Evolutionary conservation across 1,140 invertebrate species (phyloP).

Genomic region (Drosophila serrata): DNA sequence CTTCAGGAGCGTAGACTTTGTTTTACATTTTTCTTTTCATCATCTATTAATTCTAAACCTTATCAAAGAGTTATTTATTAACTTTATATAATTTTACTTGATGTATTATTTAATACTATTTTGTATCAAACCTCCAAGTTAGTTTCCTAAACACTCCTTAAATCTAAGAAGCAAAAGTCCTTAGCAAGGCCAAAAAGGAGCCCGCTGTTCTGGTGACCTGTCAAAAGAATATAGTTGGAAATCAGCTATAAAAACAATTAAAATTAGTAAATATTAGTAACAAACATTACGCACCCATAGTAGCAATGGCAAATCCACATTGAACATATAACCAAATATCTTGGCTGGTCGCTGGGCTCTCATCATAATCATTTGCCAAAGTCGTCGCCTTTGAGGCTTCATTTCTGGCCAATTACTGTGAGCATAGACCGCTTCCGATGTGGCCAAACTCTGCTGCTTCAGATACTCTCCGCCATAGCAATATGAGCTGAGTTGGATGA

Average conservation of each 20-base stretch:
- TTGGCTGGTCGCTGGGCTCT: conserved; percentile 37
- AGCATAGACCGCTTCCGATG: conserved; percentile 27
- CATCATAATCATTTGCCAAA: conserved; percentile 50
- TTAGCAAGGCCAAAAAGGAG: conserved; percentile 53
- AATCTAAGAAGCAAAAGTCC: conserved; percentile 37
- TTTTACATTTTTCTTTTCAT: too few species aligned
- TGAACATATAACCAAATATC: conserved; percentile 52
- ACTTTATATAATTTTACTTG: background rate
- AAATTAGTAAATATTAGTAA: background rate
- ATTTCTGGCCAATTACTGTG: conserved; percentile 41
- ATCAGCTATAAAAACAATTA: background rate
- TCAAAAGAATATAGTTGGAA: background rate
- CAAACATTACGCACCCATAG: conserved; percentile 45
- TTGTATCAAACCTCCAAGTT: background rate
- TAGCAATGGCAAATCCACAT: conserved; percentile 50
- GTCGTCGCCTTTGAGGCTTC: conserved; percentile 8
- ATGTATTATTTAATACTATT: background rate
- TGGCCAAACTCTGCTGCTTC: conserved; percentile 39
- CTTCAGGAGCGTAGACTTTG: too few species aligned
- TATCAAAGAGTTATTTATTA: too few species aligned
- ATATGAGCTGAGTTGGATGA: conserved; percentile 49
- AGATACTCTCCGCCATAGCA: conserved; percentile 57
- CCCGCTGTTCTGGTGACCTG: conserved; percentile 48
- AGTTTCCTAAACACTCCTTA: background rate
- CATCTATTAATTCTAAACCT: background rate